Base-by-base conservation (phyloP, 2,888 invertebrate species). In the Busseola fusca region DNA sequence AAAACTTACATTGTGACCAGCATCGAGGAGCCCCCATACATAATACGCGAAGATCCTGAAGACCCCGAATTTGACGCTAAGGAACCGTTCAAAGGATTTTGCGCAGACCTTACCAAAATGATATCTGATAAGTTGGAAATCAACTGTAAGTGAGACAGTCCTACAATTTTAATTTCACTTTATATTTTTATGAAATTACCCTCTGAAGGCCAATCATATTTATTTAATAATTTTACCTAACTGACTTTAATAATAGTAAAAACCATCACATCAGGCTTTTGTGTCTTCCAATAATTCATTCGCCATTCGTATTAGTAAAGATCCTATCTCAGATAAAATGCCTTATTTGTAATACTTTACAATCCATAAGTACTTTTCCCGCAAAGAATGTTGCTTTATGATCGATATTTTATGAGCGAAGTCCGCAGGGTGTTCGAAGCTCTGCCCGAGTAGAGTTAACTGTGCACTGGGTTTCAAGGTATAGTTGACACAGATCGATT, bases 1-100 rank as follows among this genome's bases (percentile, higher is more conserved):
- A 97, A 97, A 89, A 98, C 98, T 0, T 98, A 98, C 89, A 97
- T 98, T 81, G 97, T 99, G 37, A 97, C 98, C 25, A 98, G 98
- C 21, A 97, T 98, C 82, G 96, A 98, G 90, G 98, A 98, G 90
- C 97, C 98, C 78, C 98, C 98, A 0, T 99, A 98, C 89, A 97
- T 98, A 80, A 98, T 98, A 97, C 93, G 96, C 76, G 96, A 96
- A 83, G 97, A 97, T 73, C 96, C 97, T 3, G 97, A 97, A 76
- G 97, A 97, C 27, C 97, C 97, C 86, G 96, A 96, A 66, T 91
- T 97, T 56, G 94, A 94, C 58, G 97, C 97, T 69, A 98, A 98
- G 89, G 97, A 98, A 83, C 96, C 97, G 60, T 98, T 97, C 90
- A 97, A 97, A 90, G 99, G 99, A 65, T 99, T 98, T 92, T 99